Evolutionary conservation across 2,888 invertebrate species (phyloP).

Genomic region (Caenorhabditis imperialis): DNA sequence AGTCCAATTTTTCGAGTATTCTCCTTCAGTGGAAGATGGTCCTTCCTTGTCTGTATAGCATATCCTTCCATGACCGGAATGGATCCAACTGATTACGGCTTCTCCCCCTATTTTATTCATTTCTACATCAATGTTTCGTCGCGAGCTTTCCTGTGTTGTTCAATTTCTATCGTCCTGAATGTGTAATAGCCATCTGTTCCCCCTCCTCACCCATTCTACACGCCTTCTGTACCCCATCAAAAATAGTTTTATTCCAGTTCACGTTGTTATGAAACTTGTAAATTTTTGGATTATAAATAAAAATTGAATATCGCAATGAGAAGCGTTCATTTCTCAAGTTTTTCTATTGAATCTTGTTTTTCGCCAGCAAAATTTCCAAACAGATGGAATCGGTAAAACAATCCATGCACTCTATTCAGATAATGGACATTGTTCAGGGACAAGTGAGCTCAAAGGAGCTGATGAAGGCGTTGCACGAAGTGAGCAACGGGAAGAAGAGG

Average conservation of each 20-base stretch:
- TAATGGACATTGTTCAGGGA: conserved; percentile 7
- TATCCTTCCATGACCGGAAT: conserved; percentile 49
- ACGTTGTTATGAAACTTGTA: conserved; percentile 5
- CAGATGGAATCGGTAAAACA: neutral
- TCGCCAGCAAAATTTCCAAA: no score
- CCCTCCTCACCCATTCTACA: neutral
- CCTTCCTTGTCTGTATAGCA: conserved; percentile 39
- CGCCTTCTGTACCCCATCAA: neutral
- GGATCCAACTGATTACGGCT: conserved; percentile 41
- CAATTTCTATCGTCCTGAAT: neutral
- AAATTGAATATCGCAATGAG: neutral
- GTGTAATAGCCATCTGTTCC: neutral
- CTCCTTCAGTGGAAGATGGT: neutral
- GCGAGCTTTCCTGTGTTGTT: conserved; percentile 1
- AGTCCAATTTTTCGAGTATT: neutral
- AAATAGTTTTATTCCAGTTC: neutral
- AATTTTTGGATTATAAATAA: neutral
- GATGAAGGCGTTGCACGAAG: conserved; percentile 26
- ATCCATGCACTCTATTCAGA: neutral
- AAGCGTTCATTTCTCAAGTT: neutral
- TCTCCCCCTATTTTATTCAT: neutral
- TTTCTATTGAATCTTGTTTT: no score
- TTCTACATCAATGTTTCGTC: conserved; percentile 80
- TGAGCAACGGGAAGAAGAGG: conserved; percentile 9
- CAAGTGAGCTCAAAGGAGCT: conserved; percentile 35